Percentiles rank a stretch among this genome's conserved stretches.
phyloP scores from a whole-genome alignment of 2,888 invertebrate genomes.

The Amblyjoppa fuscipennis region DNA sequence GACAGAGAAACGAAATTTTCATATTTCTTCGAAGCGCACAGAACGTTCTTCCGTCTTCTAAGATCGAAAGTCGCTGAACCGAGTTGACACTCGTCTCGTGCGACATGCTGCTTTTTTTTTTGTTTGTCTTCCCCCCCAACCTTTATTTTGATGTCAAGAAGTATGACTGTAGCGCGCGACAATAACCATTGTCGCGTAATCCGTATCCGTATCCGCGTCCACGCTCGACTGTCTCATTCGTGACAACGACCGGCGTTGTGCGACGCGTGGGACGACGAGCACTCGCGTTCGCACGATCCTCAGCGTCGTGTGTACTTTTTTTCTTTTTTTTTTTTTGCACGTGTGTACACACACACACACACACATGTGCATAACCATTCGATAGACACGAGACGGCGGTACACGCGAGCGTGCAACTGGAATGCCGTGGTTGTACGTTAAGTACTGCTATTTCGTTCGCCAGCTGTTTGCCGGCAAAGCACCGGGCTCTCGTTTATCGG shows the following conservation, averaged over 20 bases:
- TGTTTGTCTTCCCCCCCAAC: no score
- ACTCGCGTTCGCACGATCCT: conserved; percentile 33
- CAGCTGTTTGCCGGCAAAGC: conserved; percentile 7
- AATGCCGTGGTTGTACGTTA: background rate
- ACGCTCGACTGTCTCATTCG: background rate
- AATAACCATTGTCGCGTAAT: background rate
- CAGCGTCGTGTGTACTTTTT: conserved; percentile 10
- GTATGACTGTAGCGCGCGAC: no score
- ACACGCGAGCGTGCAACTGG: conserved; percentile 1
- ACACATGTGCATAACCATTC: background rate
- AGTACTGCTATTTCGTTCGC: background rate
- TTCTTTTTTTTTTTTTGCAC: background rate
- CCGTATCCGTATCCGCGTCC: background rate
- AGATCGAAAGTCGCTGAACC: conserved; percentile 60
- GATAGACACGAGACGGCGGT: background rate
- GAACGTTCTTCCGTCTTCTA: background rate
- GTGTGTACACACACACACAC: background rate
- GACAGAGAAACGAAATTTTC: no score
- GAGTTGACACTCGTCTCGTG: conserved; percentile 32
- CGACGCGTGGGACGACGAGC: conserved; percentile 35
- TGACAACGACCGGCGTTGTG: conserved; percentile 3
- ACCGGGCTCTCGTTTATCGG: conserved; percentile 50
- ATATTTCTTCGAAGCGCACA: no score
- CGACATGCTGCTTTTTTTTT: no score
- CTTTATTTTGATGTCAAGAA: no score